Percentiles rank a stretch among this genome's conserved stretches.
phyloP scores from a whole-genome alignment of 2,888 invertebrate genomes.

The Atethmia centrago region DNA sequence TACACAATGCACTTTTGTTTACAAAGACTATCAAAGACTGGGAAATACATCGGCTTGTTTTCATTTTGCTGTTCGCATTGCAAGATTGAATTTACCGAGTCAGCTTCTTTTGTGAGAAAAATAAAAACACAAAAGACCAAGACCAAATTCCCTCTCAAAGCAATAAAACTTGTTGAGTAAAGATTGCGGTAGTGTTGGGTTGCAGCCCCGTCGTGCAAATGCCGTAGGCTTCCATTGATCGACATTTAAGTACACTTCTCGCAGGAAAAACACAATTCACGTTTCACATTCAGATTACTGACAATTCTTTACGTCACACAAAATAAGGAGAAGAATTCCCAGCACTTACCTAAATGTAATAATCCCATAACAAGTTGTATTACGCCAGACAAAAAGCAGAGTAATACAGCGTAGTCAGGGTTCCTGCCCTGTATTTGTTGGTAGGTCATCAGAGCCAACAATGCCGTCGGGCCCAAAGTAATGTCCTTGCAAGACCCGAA shows the following conservation, averaged over 20 bases:
- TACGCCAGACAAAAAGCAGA: conserved; percentile 95
- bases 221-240: conserved; percentile 19
- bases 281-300: conserved; percentile 2
- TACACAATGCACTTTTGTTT: conserved; percentile 33
- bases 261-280: conserved; percentile 11
- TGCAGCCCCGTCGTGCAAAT: conserved; percentile 29
- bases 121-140: conserved; percentile 12
- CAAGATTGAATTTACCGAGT: conserved; percentile 4
- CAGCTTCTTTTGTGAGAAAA: conserved; percentile 2
- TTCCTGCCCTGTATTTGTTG: conserved; percentile 93
- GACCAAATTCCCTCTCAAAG: conserved; percentile 34
- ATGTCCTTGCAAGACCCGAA: conserved; percentile 97
- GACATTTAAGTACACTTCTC: conserved; percentile 26
- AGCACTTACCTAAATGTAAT: conserved; percentile 93
- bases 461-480: conserved; percentile 97
- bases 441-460: conserved; percentile 97
- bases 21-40: conserved; percentile 18
- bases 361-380: conserved; percentile 95
- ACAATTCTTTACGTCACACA: conserved; percentile 23
- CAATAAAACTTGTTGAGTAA: conserved; percentile 37
- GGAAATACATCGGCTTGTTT: conserved; percentile 22
- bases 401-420: conserved; percentile 94
- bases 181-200: conserved; percentile 46
- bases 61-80: conserved; percentile 6
- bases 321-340: conserved; percentile 18